These are phyloP conservation scores for Diarsia mendica DNA, from an alignment of 2,888 invertebrate species.

Conservation along the genomic window DNA sequence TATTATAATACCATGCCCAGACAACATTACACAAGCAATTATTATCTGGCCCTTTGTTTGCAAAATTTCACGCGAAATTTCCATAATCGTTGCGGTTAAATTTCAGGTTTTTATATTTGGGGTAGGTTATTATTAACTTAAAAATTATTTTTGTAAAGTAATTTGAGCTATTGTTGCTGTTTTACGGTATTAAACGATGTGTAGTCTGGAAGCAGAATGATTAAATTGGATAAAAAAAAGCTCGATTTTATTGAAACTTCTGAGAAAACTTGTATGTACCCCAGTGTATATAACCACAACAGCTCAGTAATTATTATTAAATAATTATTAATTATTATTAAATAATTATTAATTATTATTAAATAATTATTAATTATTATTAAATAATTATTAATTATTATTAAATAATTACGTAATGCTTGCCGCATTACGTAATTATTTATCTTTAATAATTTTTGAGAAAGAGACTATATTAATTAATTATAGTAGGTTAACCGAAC, in stretches of 20 bases:
- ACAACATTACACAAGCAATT: conserved; percentile 63
- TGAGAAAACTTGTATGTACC: background rate
- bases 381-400: too few relatives aligned
- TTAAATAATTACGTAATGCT: too few relatives aligned
- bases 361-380: too few relatives aligned
- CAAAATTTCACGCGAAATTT: conserved; percentile 55
- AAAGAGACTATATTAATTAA: background rate
- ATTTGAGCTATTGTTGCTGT: conserved; percentile 35
- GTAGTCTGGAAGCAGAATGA: background rate
- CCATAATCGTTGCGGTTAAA: conserved; percentile 48
- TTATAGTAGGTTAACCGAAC: background rate
- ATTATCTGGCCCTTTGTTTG: conserved; percentile 57
- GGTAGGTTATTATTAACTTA: conserved; percentile 18
- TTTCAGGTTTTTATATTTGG: conserved; percentile 47
- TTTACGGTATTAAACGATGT: background rate
- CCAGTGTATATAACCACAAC: background rate
- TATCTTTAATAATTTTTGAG: background rate
- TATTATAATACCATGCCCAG: conserved; percentile 55
- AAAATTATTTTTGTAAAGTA: conserved; percentile 41
- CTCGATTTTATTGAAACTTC: background rate
- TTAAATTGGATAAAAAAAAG: background rate
- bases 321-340: too few relatives aligned
- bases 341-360: too few relatives aligned
- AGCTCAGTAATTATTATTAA: too few relatives aligned
- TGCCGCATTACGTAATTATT: too few relatives aligned